Base-by-base conservation (phyloP, 2,797 vertebrate genomes). In the Takifugu ocellatus region DNA sequence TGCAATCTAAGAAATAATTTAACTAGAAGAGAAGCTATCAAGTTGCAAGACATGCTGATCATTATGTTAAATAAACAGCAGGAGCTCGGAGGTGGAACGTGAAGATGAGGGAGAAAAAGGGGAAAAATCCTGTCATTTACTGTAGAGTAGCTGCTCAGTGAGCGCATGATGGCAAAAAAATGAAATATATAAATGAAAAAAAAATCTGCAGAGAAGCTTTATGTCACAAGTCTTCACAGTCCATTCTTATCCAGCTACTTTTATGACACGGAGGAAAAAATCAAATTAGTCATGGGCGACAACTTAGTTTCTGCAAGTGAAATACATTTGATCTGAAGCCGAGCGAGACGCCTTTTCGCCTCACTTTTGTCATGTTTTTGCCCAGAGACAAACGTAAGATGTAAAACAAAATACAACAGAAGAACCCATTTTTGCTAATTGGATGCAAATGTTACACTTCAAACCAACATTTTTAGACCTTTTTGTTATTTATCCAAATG, bases 221-320 rank as follows among this genome's bases (percentile, higher is more conserved):
- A 54, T 73, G 72, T 74, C 68, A 61, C 65, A 59, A 55, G 56
- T 68, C 63, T 64, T 61, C 79, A 73, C 75, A 80, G 74, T 77
- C 77, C 74, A 78, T 63, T 77, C 80, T 80, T 60, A 83, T 80
- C 80, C 74, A 71, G 66, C 56, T 72, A 24, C 51, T 74, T 77
- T 74, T 21, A 54, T n/a, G 44, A 71, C 63, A 83, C 75, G 36
- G 36, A 14, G 58, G 48, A 25, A 6, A 33, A 76, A 83, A 82
- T 82, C 74, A 81, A 78, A 84, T 84, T 81, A 82, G 77, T 61
- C 67, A 69, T 77, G 81, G 80, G 73, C 72, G 63, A 70, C 77
- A 79, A 74, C 81, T 83, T 83, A 81, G 84, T 83, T 84, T 81
- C 70, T 63, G 60, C 61, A 51, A 53, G 67, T 77, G 66, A 54